These are phyloP conservation scores for Hypena proboscidalis DNA, from an alignment of 2,888 invertebrate species.

Conservation along the genomic window DNA sequence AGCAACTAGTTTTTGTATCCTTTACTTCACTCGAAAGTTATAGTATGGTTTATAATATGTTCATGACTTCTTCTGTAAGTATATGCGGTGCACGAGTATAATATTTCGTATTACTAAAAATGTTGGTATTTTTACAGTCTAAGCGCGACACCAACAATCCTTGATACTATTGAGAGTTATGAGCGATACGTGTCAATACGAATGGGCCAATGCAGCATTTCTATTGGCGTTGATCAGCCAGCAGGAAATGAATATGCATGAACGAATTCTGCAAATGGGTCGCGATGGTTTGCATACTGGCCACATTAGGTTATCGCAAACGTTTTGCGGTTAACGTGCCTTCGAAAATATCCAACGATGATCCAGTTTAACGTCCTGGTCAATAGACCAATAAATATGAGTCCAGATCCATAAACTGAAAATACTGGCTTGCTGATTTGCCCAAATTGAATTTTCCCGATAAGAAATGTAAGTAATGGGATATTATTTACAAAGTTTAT, in stretches of 20 bases:
- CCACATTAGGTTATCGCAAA: constrained; percentile 1
- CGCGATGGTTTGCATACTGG: constrained; percentile 6
- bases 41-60: too few species aligned
- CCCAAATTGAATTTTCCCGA: constrained; percentile 6
- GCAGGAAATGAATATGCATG: constrained; percentile 15
- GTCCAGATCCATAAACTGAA: constrained; percentile 1
- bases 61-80: too few species aligned
- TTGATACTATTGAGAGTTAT: neutral
- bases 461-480: constrained; percentile 5
- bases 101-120: too few species aligned
- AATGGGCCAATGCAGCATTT: neutral
- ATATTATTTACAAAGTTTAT: neutral
- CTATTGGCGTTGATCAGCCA: constrained; percentile 1
- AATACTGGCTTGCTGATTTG: neutral
- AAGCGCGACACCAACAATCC: too few species aligned
- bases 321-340: neutral
- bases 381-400: constrained; percentile 5
- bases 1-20: too few species aligned
- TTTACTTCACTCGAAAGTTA: too few species aligned
- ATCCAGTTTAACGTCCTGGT: constrained; percentile 7
- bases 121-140: too few species aligned
- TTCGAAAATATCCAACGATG: constrained; percentile 5
- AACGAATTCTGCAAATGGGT: constrained; percentile 8
- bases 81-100: too few species aligned
- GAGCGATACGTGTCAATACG: neutral